Percentiles rank a stretch among this genome's conserved stretches.
Evolutionary conservation across 1,140 invertebrate genomes (phyloP).

Genomic region (Ips nitidus): DNA sequence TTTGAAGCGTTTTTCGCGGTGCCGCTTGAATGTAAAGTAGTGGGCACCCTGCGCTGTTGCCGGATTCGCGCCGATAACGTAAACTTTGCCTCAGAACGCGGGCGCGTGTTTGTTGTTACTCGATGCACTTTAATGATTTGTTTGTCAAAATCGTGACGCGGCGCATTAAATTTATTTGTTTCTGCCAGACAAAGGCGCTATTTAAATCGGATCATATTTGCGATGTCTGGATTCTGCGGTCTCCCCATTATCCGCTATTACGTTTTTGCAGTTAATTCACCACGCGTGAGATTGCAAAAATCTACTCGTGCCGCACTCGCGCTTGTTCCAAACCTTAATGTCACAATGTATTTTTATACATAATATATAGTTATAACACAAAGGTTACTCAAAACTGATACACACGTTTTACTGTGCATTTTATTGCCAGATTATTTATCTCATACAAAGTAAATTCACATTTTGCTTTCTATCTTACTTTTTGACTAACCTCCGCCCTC

Average conservation of each 20-base stretch:
- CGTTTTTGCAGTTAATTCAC: not conserved
- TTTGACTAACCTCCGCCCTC: no score
- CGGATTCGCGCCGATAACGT: slow-evolving; percentile 5
- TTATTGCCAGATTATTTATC: no score
- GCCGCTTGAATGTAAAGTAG: slow-evolving; percentile 27
- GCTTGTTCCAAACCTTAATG: no score
- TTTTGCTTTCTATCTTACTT: no score
- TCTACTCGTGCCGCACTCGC: no score
- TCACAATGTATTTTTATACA: no score
- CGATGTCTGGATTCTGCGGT: slow-evolving; percentile 27
- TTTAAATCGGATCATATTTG: slow-evolving; percentile 28
- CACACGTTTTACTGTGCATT: no score
- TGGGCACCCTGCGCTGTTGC: slow-evolving; percentile 21
- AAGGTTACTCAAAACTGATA: no score
- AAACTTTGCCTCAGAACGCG: slow-evolving; percentile 4
- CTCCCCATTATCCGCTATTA: not conserved
- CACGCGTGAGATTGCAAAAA: no score
- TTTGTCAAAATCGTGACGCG: slow-evolving; percentile 26
- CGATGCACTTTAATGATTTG: slow-evolving; percentile 33
- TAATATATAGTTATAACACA: no score
- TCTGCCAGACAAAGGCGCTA: slow-evolving; percentile 30
- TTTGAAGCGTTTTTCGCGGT: slow-evolving; percentile 25
- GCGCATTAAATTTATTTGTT: slow-evolving; percentile 21
- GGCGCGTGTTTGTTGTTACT: slow-evolving; percentile 35
- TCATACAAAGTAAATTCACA: no score